Conservation (phyloP, 2,888 invertebrate species). For the Gibbula magus region DNA sequence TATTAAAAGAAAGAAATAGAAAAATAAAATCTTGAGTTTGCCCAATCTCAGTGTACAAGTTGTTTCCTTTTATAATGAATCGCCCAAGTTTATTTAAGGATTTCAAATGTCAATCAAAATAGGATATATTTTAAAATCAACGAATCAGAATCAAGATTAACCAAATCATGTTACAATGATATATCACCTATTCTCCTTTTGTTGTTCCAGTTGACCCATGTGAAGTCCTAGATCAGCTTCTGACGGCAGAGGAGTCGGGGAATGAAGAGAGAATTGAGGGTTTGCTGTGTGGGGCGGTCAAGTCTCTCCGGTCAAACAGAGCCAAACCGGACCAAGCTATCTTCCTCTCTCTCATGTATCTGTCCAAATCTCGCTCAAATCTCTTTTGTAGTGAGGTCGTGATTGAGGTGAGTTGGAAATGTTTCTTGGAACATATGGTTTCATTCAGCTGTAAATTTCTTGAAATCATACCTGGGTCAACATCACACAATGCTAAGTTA, state of each 20-base stretch:
- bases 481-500: too few relatives aligned
- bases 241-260: conserved; percentile 85
- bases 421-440: too few relatives aligned
- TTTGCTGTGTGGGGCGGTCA: conserved; percentile 92
- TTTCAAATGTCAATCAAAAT: too few relatives aligned
- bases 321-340: conserved; percentile 89
- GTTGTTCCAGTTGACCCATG: conserved; percentile 81
- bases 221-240: conserved; percentile 85
- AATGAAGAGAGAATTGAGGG: conserved; percentile 85
- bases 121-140: too few relatives aligned
- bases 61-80: too few relatives aligned
- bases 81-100: too few relatives aligned
- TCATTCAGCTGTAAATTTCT: too few relatives aligned
- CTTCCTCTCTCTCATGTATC: conserved; percentile 86
- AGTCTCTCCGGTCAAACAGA: conserved; percentile 84
- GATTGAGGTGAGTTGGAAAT: conserved; percentile 74
- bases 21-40: too few relatives aligned
- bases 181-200: not conserved
- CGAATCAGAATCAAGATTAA: too few relatives aligned
- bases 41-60: too few relatives aligned
- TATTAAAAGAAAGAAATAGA: too few relatives aligned
- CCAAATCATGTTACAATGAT: not conserved
- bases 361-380: conserved; percentile 87
- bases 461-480: too few relatives aligned
- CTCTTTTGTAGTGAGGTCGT: conserved; percentile 75